Evolutionary conservation across 2,113 vertebrate species (phyloP).

Genomic region (Chaetorhynchus papuensis): DNA sequence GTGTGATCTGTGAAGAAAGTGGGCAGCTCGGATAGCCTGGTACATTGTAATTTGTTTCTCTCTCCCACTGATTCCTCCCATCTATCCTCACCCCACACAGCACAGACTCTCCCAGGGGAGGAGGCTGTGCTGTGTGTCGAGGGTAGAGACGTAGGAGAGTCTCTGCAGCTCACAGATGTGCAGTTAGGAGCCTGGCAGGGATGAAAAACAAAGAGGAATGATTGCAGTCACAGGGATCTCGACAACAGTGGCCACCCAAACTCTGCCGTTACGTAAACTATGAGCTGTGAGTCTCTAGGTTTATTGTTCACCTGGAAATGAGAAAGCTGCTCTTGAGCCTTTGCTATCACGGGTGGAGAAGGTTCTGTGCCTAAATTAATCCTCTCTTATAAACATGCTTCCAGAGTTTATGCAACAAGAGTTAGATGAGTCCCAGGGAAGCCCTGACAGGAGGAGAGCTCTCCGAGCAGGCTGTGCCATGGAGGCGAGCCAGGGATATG

Average conservation of each 20-base stretch:
- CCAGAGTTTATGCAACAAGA: slow-evolving; percentile 60
- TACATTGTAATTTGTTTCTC: background rate
- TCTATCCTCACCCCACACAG: fast-evolving
- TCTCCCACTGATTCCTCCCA: background rate
- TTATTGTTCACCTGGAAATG: slow-evolving; percentile 46
- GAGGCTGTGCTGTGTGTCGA: background rate
- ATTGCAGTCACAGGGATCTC: background rate
- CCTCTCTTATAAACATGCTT: slow-evolving; percentile 51
- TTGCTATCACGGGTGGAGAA: background rate
- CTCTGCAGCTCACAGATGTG: background rate
- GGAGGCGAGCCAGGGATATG: background rate
- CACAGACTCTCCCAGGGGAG: background rate
- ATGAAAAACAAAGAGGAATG: background rate
- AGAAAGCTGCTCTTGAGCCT: background rate
- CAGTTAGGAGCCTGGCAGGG: background rate
- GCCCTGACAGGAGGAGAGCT: slow-evolving; percentile 3
- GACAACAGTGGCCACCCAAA: background rate
- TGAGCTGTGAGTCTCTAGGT: background rate
- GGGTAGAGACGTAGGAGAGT: background rate
- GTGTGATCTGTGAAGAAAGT: background rate
- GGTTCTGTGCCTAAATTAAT: slow-evolving; percentile 47
- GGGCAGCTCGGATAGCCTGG: background rate
- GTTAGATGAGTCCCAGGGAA: slow-evolving; percentile 63
- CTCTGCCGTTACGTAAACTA: background rate
- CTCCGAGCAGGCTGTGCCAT: background rate